Evolutionary conservation across 2,888 invertebrate species (phyloP), one percentile per base, ranked within the genome.

Genomic region (Bombylius major): DNA sequence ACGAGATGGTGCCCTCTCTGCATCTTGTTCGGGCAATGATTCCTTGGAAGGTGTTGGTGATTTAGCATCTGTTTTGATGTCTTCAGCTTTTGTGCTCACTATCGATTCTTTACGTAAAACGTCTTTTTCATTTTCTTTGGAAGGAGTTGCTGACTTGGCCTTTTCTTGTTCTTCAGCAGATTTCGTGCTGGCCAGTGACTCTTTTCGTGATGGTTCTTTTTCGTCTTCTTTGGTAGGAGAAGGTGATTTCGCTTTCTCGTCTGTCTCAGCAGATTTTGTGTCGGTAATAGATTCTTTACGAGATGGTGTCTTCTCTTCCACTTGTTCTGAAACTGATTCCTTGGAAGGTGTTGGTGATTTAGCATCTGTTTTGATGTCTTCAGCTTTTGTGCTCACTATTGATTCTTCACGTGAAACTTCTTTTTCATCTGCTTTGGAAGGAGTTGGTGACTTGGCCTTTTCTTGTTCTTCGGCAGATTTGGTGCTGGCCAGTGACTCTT

Each of bases 281-380:
- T 65, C 66, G 4, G 65, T 60, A 8, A 63, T 62, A 4, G 65
- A 65, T 49, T 64, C 66, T 59, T 65, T 54, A 59, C 64, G 60
- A 11, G 59, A 53, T 47, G 62, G 62, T 8, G 58, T 45, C 5
- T 62, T 47, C 44, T 50, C 56, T 12, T 59, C 61, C n/a, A 31
- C 36, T 47, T 34, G 23, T 23, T 23, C 23, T 1, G 23, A 3
- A 23, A 23, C 23, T 23, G 23, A 23, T 23, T 23, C 23, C 23
- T 23, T 36, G 47, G 47, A 23, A 33, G 47, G 46, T 7, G 51
- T 39, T n/a, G 34, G 33, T 13, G 53, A n/a, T 23, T 46, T 44
- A 5, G 13, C 5, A 12, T 50, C 12, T 23, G 9, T 32, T 36
- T n/a, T 34, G 36, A 36, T 36, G 2, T n/a, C 50, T 50, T 32